Evolutionary conservation across 2,797 vertebrate species (phyloP).

Genomic region (Pithecia hirsuta): DNA sequence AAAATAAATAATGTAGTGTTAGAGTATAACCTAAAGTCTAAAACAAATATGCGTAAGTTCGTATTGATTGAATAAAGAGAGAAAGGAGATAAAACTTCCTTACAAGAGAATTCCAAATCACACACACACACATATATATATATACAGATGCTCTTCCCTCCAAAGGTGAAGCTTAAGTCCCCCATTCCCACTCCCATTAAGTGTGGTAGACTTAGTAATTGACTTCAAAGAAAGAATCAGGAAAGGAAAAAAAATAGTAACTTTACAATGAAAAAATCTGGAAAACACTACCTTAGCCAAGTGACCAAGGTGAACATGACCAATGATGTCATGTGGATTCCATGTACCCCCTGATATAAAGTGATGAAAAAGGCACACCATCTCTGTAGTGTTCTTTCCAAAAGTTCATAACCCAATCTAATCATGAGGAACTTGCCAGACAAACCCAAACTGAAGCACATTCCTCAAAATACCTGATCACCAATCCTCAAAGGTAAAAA

Average conservation of each 20-base stretch:
- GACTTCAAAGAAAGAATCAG: neutral
- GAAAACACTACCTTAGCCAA: neutral
- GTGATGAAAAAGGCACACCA: neutral
- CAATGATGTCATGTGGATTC: neutral
- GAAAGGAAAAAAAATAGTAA: neutral
- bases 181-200: rapidly evolving
- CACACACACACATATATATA: neutral
- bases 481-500: neutral
- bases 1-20: neutral
- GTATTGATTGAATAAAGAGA: neutral
- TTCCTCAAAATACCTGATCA: neutral
- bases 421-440: neutral
- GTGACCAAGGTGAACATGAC: neutral
- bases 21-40: neutral
- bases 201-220: neutral
- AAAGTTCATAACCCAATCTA: neutral
- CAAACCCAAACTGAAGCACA: neutral
- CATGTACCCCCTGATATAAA: neutral
- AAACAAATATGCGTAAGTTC: neutral
- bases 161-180: neutral
- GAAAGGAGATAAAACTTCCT: neutral
- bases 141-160: neutral
- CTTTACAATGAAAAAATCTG: neutral
- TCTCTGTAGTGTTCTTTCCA: neutral
- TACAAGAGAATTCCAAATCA: neutral